A percentile compares a stretch with the other conserved stretches of the same genome.
phyloP scores from a whole-genome alignment of 2,113 vertebrate species.

The Bambusicola thoracicus region DNA sequence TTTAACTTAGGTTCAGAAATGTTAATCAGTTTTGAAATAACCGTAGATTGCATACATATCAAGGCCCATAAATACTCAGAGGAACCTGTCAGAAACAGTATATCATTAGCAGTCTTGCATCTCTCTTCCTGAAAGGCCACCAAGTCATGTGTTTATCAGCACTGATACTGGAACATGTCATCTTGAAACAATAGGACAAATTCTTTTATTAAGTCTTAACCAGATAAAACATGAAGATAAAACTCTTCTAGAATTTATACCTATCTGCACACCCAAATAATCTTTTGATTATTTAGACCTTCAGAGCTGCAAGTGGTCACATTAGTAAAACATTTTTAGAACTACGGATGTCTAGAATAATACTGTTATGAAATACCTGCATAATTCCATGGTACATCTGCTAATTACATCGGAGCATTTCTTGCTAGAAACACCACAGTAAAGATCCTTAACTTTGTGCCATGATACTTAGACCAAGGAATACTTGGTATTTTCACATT shows the following conservation, averaged over 20 bases:
- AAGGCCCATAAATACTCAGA: not conserved
- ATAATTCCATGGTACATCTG: not conserved
- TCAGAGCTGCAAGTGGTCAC: not conserved
- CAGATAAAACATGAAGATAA: not conserved
- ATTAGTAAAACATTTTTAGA: not conserved
- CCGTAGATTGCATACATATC: not conserved
- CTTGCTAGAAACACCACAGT: not conserved
- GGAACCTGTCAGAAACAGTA: not conserved
- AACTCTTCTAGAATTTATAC: not conserved
- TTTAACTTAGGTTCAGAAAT: slow-evolving; percentile 27
- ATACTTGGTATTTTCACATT: not conserved
- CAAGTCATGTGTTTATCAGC: not conserved
- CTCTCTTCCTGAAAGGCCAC: not conserved
- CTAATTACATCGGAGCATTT: not conserved
- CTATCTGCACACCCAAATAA: not conserved
- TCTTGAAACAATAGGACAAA: not conserved
- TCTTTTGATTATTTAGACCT: not conserved
- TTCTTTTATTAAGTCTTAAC: not conserved
- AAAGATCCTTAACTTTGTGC: not conserved
- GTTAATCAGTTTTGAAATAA: slow-evolving; percentile 29
- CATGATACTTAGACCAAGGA: not conserved
- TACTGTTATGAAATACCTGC: not conserved
- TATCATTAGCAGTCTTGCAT: not conserved
- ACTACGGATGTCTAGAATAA: not conserved
- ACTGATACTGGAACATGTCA: not conserved